Conservation (phyloP, 2,888 invertebrate species). For the Sinopyrophorus schimmeli region DNA sequence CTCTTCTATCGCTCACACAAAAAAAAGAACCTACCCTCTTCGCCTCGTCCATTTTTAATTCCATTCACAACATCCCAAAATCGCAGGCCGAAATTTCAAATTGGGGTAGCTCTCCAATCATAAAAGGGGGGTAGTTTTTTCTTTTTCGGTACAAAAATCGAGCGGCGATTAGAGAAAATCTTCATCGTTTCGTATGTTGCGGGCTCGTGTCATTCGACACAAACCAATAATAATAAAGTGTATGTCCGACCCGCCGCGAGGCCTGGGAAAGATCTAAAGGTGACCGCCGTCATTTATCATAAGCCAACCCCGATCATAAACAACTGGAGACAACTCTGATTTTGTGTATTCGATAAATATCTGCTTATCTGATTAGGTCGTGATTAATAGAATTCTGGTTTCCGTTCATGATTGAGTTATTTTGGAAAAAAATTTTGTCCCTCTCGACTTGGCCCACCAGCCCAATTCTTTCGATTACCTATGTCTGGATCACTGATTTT, state of each 20-base stretch:
- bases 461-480: too few relatives aligned
- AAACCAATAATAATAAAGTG: conserved; percentile 32
- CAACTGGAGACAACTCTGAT: conserved; percentile 33
- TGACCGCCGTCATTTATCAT: conserved; percentile 36
- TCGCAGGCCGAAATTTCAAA: too few relatives aligned
- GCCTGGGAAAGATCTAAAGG: conserved; percentile 33
- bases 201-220: conserved; percentile 30
- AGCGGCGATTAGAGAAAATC: conserved; percentile 14
- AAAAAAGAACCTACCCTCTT: conserved; percentile 25
- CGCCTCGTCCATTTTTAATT: too few relatives aligned
- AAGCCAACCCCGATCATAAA: conserved; percentile 34
- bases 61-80: too few relatives aligned
- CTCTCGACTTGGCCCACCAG: too few relatives aligned
- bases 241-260: conserved; percentile 28
- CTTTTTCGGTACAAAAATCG: too few relatives aligned
- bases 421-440: too few relatives aligned
- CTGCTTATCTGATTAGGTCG: conserved; percentile 31
- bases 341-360: conserved; percentile 34
- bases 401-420: conserved; percentile 30
- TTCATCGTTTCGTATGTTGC: conserved; percentile 25
- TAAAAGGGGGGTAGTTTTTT: too few relatives aligned
- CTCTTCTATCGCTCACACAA: too few relatives aligned
- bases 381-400: conserved; percentile 31
- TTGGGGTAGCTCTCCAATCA: too few relatives aligned
- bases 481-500: too few relatives aligned